Base-by-base conservation (phyloP, 1,140 invertebrate genomes). In the Wiebesia pumilae region DNA sequence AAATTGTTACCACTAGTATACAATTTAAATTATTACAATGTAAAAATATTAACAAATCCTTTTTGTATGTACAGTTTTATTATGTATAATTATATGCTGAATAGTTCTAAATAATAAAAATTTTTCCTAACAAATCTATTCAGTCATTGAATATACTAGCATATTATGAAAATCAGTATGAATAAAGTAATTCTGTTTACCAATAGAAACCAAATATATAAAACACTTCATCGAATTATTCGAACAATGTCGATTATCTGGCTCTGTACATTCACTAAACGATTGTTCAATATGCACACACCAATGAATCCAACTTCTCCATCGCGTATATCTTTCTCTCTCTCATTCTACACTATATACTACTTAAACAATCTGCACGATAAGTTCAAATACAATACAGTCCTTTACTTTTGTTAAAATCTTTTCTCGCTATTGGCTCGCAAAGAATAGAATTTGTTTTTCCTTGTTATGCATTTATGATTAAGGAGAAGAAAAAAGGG, bases 351-450 rank as follows among this genome's bases (percentile, higher is more conserved):
- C 40, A 85, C 90, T 89, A 88, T 75, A 83, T 78, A 87, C n/a
- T n/a, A 27, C 3, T 62, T 27, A 7, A 27, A 62, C 3, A 27
- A 27, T 10, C 0, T 90, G 87, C 87, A 85, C 89, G 88, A 90
- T 91, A 54, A 69, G 58, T 88, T 80, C 79, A 88, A 89, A 87
- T 81, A 84, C 85, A 82, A 73, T 33, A 62, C 43, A 58, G 51
- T 33, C 10, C 65, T 1, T 69, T 35, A 30, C 35, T 69, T 35
- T 16, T 33, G 30, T 69, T 16, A 69, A 33, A 35, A 0, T 33
- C 19, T 43, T 62, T 83, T 30, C 35, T 58, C 19, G 19, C 88
- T 91, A 93, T 92, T 92, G 91, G 92, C 92, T 92, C 35, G 77
- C n/a, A 33, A 84, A 77, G 71, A 27, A 62, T 83, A 71, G 21